phyloP scores from a whole-genome alignment of 2,797 vertebrate genomes.

The Sebastes taczanowskii region DNA sequence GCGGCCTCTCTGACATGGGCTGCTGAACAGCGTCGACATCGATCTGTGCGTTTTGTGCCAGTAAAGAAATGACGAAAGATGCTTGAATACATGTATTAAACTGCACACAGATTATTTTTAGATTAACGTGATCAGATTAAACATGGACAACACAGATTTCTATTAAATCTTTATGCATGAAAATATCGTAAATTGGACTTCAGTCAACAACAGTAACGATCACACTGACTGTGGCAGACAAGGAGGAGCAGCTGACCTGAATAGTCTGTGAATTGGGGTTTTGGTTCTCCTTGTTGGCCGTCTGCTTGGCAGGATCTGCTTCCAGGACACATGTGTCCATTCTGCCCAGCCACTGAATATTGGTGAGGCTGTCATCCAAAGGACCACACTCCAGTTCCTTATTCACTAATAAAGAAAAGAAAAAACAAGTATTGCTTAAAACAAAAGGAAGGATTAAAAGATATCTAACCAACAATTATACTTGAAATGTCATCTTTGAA shows the following conservation, averaged over 20 bases:
- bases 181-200: background rate
- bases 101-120: background rate
- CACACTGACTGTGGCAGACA: background rate
- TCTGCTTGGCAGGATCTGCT: slow-evolving; percentile 70
- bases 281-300: slow-evolving; percentile 83
- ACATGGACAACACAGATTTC: background rate
- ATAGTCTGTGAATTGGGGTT: slow-evolving; percentile 1
- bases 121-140: background rate
- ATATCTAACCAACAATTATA: background rate
- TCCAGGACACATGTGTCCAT: slow-evolving; percentile 83
- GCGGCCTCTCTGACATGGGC: slow-evolving; percentile 86
- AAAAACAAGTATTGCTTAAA: background rate
- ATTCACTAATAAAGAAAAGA: slow-evolving; percentile 53
- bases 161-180: background rate
- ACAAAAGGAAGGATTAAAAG: background rate
- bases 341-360: slow-evolving; percentile 92
- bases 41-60: background rate
- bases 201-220: background rate
- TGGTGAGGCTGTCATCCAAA: slow-evolving; percentile 91
- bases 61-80: background rate
- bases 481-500: background rate
- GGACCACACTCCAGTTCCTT: slow-evolving; percentile 69
- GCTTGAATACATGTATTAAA: background rate
- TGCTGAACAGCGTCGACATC: slow-evolving; percentile 39
- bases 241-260: slow-evolving; percentile 61